Evolutionary conservation across 2,113 vertebrate species (phyloP).

Genomic region (Taxidea taxus): DNA sequence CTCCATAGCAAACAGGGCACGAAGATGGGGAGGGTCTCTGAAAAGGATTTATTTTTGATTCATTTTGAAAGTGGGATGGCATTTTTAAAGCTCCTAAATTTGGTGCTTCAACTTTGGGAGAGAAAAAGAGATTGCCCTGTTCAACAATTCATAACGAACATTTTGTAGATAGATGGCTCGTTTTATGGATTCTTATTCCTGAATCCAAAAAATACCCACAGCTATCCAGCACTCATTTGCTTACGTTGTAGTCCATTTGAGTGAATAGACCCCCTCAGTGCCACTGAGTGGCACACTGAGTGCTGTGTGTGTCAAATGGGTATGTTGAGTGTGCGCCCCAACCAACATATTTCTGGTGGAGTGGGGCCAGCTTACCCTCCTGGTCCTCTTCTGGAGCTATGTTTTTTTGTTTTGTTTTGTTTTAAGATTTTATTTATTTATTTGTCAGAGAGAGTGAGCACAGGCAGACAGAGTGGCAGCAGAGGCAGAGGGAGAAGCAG

Average conservation of each 20-base stretch:
- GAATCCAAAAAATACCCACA: neutral
- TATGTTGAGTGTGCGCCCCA: rapidly evolving
- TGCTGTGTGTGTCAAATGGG: neutral
- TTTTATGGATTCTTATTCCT: conserved; percentile 12
- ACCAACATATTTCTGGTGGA: neutral
- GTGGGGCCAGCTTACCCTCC: rapidly evolving
- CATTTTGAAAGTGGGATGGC: neutral
- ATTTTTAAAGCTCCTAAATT: conserved; percentile 25
- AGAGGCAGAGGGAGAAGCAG: too few species aligned
- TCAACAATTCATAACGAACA: neutral
- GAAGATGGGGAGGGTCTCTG: neutral
- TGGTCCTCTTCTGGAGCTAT: neutral
- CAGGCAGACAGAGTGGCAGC: too few species aligned
- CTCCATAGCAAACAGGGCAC: neutral
- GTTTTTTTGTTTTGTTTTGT: too few species aligned
- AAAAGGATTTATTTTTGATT: neutral
- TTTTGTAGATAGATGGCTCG: neutral
- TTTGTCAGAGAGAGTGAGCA: too few species aligned
- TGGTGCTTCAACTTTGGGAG: neutral
- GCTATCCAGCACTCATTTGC: neutral
- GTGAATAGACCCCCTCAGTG: neutral
- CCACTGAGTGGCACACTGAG: rapidly evolving
- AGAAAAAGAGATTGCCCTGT: neutral
- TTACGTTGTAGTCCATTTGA: neutral
- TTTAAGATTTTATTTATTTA: too few species aligned